Evolutionary conservation across 2,888 invertebrate species (phyloP), one percentile per base, ranked within the genome.

Genomic region (Liodrosophila aerea): DNA sequence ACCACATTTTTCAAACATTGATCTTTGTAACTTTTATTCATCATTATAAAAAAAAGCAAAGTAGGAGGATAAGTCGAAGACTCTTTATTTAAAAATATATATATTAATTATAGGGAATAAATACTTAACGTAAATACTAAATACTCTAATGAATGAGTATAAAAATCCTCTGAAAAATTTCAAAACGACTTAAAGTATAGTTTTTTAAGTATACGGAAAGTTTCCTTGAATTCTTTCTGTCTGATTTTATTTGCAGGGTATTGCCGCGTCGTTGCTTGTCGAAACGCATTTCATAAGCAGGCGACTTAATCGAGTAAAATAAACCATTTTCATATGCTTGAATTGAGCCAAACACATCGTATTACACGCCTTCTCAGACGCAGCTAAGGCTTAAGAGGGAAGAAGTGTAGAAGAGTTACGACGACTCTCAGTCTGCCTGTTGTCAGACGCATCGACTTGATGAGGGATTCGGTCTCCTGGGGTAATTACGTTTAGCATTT

Each of bases 301-400:
- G 76, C 74, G 74, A 87, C 83, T 87, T 88, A 88, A 88, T 88
- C 87, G 87, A 88, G 88, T 88, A 88, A 88, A 87, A 88, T 88
- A 88, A 88, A 88, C 85, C 87, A 75, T 87, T 88, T 81, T 80
- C 73, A 78, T 82, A 76, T 80, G 85, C 88, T 83, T 71, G 87
- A 86, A 76, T 86, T 80, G 77, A 77, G 77, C 77, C 83, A 73
- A 85, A 86, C 81, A 73, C 83, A 67, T 77, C 73, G 83, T 74
- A 83, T 85, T 83, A 83, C 86, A 83, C 60, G 73, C 44, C 41
- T 53, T 61, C 56, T 44, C 37, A 40, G 15, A 27, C n/a, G 29
- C 11, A 7, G 33, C n/a, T 27, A 0, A 11, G 15, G 1, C 29
- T 8, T 4, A 4, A 33, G 33, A n/a, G 36, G 11, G n/a, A 2